Percentiles rank a stretch among this genome's conserved stretches.
Evolutionary conservation across 1,140 invertebrate species (phyloP).

Genomic region (Apocrypta bakeri): DNA sequence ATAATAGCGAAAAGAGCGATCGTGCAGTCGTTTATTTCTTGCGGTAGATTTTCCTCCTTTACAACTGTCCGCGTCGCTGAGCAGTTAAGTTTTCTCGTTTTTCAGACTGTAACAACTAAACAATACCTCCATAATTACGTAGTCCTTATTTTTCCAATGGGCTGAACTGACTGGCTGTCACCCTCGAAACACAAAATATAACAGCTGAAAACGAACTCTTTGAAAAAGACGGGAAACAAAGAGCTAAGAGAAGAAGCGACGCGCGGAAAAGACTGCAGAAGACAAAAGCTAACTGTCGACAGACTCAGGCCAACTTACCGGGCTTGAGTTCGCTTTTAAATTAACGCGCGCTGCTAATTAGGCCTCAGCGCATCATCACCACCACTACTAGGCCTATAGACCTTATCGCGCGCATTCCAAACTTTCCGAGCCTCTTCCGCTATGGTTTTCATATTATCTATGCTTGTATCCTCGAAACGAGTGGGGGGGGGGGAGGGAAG

Average conservation of each 20-base stretch:
- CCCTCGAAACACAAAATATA: not conserved
- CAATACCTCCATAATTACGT: not conserved
- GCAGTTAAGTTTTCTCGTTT: not conserved
- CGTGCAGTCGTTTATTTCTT: no score
- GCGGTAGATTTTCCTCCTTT: no score
- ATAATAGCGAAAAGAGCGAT: no score
- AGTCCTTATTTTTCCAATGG: no score
- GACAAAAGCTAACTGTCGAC: not conserved
- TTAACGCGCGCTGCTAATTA: conserved; percentile 38
- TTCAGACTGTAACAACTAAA: not conserved
- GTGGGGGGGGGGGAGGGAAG: not conserved
- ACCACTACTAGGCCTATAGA: not conserved
- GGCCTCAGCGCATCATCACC: conserved; percentile 3
- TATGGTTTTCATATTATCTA: not conserved
- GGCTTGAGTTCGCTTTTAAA: conserved; percentile 13
- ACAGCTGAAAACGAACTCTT: not conserved
- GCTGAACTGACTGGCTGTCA: no score
- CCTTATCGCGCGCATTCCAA: conserved; percentile 41
- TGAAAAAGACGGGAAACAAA: not conserved
- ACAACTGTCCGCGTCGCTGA: not conserved
- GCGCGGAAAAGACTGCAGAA: not conserved
- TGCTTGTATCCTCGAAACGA: not conserved
- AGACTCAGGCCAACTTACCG: not conserved
- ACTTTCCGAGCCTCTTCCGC: not conserved
- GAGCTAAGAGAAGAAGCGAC: not conserved